Evolutionary conservation across 2,113 vertebrate genomes (phyloP).

Genomic region (Apteryx owenii): DNA sequence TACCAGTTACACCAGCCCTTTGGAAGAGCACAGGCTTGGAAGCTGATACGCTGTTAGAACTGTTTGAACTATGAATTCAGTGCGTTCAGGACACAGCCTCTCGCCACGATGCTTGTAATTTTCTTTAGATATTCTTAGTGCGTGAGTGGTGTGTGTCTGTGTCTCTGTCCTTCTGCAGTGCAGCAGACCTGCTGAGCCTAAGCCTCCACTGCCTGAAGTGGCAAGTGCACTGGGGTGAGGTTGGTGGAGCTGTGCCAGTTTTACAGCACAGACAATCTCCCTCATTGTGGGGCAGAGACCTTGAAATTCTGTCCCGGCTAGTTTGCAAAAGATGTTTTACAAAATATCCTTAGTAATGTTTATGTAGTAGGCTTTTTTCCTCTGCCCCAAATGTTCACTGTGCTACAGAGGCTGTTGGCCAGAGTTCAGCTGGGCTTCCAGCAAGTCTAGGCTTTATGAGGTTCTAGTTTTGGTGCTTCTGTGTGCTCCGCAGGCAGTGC

Average conservation of each 20-base stretch:
- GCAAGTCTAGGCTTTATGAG: not conserved
- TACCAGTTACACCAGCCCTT: not conserved
- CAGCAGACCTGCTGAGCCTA: not conserved
- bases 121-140: not conserved
- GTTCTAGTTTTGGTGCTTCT: not conserved
- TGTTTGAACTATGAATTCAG: not conserved
- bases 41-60: not conserved
- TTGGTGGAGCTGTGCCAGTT: not conserved
- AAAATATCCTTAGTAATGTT: not conserved
- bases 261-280: not conserved
- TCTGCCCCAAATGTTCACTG: not conserved
- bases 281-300: not conserved
- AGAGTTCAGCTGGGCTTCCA: not conserved
- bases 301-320: not conserved
- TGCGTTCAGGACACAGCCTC: not conserved
- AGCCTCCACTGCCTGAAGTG: not conserved
- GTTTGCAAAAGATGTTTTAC: not conserved
- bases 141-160: not conserved
- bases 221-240: not conserved
- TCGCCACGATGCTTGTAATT: not conserved
- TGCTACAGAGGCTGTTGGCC: not conserved
- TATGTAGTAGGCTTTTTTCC: not conserved
- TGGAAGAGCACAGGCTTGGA: not conserved
- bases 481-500: not conserved
- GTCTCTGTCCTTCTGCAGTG: accelerated